Base-by-base conservation (phyloP, 2,888 invertebrate species). In the Pecten maximus region DNA sequence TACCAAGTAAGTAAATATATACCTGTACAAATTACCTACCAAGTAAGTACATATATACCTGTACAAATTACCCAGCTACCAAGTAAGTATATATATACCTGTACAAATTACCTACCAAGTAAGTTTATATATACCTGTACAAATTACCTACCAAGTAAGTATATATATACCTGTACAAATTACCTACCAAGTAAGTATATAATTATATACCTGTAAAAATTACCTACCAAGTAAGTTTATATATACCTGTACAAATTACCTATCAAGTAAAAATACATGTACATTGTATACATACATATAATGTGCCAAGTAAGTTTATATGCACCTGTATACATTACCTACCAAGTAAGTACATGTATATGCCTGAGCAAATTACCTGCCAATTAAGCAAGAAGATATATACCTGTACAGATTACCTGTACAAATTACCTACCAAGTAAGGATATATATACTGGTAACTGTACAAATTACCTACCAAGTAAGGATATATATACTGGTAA, bases 1-100 rank as follows among this genome's bases (percentile, higher is more conserved):
- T 0, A 98, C 99, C 95, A 99, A 99, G 98, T 99, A 98, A 98
- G 98, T 94, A 16, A 39, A 44, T 23, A 16, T 40, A 35, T 54
- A 74, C 74, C 74, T 74, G 74, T 74, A 74, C 28, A 88, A 40
- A n/a, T 88, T 48, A 48, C 48, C 8, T 48, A 88, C 15, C 88
- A 88, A 28, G 88, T 40, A 88, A n/a, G 12, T 12, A 8, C 6
- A 44, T 12, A 6, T 28, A 74, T 16, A 35, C 74, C 35, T 8
- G 19, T n/a, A n/a, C n/a, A n/a, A n/a, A n/a, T n/a, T n/a, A 44
- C 44, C 12, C 12, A 12, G 12, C 12, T 44, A 10, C 44, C 44
- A 44, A 44, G 12, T 6, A 44, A 44, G 12, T 28, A 28, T 60
- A 60, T 28, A 60, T 6, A 28, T 60, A 60, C 60, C 50, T 54